Evolutionary conservation across 2,888 invertebrate genomes (phyloP), one percentile per base, ranked within the genome.

Genomic region (Apotomis capreana): DNA sequence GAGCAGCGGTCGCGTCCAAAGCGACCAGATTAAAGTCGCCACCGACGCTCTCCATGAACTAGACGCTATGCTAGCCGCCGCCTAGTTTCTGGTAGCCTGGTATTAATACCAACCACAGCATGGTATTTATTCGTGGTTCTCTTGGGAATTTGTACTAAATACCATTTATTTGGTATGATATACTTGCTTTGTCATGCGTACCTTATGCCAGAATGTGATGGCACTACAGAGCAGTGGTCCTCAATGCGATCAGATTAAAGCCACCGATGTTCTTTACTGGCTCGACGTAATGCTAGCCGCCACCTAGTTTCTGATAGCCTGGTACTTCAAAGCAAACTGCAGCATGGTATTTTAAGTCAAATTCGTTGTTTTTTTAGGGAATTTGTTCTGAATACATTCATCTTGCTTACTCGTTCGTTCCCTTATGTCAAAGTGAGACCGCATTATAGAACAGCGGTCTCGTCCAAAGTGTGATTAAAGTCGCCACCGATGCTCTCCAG

Each of bases 211-310:
- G 46, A 86, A 84, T 12, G 76, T 90, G 0, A 54, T 82, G 0
- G 81, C 85, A 0, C 77, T 91, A 1, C 81, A 82, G 0, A 81
- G 82, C 5, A 84, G 81, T 60, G 85, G 84, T 0, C 75, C 80
- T 0, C 89, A 89, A 15, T 83, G 86, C 0, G 85, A 86, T 6
- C 80, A 82, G 74, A 76, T 92, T 36, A 74, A 84, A 0, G 69
- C 89, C 0, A 82, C 89, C n/a, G 78, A 83, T 51, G 76, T 84
- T 0, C 74, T 88, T 0, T 84, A 87, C 0, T 87, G 90, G 51
- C 74, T 91, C 0, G 90, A 91, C 64, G 88, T 89, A 6, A 82
- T 86, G 37, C 75, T 90, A 0, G 81, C 80, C 5, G 85, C 85
- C 0, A 76, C 81, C 3, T 87, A 82, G 83, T 69, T 61, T 37